Conservation (phyloP, 2,797 vertebrate genomes). For the Chiroxiphia lanceolata region DNA sequence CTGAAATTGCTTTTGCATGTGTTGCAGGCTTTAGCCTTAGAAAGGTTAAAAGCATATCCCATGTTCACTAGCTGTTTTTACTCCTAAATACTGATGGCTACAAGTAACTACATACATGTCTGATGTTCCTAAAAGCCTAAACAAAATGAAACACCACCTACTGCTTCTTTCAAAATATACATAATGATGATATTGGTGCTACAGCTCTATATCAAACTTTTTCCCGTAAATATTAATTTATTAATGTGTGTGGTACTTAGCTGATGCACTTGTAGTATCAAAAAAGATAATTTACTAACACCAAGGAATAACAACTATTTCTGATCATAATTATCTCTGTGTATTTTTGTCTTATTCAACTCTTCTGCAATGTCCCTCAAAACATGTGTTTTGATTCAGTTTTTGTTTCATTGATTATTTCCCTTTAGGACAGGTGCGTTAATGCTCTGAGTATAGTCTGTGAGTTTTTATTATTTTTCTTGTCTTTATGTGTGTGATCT, state of each 20-base stretch:
- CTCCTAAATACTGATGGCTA: background rate
- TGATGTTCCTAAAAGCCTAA: background rate
- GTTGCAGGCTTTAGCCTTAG: background rate
- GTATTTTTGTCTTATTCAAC: background rate
- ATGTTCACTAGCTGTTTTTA: background rate
- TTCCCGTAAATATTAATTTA: background rate
- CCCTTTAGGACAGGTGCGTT: background rate
- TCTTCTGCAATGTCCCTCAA: background rate
- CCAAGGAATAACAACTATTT: background rate
- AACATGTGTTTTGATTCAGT: background rate
- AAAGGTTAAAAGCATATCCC: background rate
- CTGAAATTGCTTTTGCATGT: background rate
- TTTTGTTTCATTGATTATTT: background rate
- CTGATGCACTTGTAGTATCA: background rate
- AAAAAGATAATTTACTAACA: background rate
- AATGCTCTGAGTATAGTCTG: background rate
- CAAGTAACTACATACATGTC: accelerated
- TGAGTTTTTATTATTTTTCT: background rate
- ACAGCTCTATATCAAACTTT: background rate
- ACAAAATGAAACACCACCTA: background rate
- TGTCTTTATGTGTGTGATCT: background rate
- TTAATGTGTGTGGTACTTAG: background rate
- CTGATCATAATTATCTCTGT: background rate
- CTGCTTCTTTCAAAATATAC: background rate
- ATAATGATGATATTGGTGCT: background rate